phyloP scores from a whole-genome alignment of 1,140 invertebrate species.

The Brachionus sp. region DNA sequence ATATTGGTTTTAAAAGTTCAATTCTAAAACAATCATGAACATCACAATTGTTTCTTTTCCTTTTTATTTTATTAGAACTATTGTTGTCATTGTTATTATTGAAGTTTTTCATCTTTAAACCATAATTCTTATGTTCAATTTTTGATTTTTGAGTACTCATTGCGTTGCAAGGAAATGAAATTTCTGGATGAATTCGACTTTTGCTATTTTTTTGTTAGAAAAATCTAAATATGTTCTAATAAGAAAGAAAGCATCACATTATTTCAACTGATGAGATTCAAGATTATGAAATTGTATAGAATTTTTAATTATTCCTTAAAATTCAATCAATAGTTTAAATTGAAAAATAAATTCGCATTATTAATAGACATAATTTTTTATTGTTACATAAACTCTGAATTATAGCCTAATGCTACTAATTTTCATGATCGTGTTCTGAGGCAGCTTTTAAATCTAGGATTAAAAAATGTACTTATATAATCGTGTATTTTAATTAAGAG shows the following conservation, averaged over 20 bases:
- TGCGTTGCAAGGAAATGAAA: neutral
- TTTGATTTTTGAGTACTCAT: neutral
- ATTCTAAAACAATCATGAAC: neutral
- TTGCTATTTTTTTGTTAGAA: too few species aligned
- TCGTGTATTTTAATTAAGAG: too few species aligned
- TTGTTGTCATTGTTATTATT: neutral
- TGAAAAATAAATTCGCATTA: neutral
- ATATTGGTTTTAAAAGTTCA: neutral
- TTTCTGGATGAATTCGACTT: too few species aligned
- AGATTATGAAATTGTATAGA: neutral
- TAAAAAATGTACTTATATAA: too few species aligned
- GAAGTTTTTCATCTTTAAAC: neutral
- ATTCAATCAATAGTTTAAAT: neutral
- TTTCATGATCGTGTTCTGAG: too few species aligned
- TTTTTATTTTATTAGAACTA: neutral
- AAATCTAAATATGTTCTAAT: neutral
- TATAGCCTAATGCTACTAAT: too few species aligned
- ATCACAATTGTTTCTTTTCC: neutral
- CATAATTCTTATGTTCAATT: neutral
- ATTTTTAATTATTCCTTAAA: neutral
- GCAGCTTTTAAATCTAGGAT: too few species aligned
- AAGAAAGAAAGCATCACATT: neutral
- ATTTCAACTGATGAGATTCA: neutral
- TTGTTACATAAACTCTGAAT: too few species aligned
- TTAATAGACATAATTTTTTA: too few species aligned